Evolutionary conservation across 2,888 invertebrate species (phyloP).

Genomic region (Drosophila planitibia): DNA sequence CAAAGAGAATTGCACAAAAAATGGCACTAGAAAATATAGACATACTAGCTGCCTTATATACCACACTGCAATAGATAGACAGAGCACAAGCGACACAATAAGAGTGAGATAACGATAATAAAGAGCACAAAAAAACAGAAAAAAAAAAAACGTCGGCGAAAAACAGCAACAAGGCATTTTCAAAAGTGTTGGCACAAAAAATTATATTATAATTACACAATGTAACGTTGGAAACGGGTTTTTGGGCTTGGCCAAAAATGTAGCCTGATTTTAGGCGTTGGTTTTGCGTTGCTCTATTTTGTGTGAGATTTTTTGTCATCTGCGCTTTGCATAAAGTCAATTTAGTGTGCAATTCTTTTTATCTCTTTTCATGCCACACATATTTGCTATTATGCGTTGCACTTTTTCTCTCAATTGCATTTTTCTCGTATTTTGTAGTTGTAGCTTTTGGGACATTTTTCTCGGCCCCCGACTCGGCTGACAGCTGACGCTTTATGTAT

Average conservation of each 20-base stretch:
- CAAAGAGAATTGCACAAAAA: conserved; percentile 46
- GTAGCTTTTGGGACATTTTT: neutral
- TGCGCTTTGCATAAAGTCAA: conserved; percentile 44
- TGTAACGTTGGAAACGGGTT: conserved; percentile 27
- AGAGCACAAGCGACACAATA: conserved; percentile 8
- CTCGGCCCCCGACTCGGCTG: neutral
- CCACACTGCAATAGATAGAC: conserved; percentile 23
- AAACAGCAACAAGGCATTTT: conserved; percentile 52
- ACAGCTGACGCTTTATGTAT: conserved; percentile 20
- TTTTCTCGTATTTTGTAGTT: conserved; percentile 10
- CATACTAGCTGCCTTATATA: conserved; percentile 66
- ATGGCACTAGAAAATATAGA: conserved; percentile 80
- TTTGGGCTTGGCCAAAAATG: conserved; percentile 15
- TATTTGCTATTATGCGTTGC: conserved; percentile 24
- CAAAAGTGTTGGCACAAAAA: conserved; percentile 54
- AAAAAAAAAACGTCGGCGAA: conserved; percentile 1
- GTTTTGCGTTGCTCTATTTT: neutral
- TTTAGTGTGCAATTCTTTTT: conserved; percentile 44
- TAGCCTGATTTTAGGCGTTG: conserved; percentile 68
- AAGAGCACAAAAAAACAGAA: conserved; percentile 4
- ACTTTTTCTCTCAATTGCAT: conserved; percentile 8
- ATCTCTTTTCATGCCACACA: conserved; percentile 31
- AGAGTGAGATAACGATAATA: conserved; percentile 27
- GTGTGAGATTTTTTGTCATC: conserved; percentile 18
- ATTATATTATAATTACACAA: conserved; percentile 74